A percentile compares a stretch with the other conserved stretches of the same genome.
phyloP scores from a whole-genome alignment of 30 jellyfish, hydroid and myxozoan species.

The Catostylus mosaicus region DNA sequence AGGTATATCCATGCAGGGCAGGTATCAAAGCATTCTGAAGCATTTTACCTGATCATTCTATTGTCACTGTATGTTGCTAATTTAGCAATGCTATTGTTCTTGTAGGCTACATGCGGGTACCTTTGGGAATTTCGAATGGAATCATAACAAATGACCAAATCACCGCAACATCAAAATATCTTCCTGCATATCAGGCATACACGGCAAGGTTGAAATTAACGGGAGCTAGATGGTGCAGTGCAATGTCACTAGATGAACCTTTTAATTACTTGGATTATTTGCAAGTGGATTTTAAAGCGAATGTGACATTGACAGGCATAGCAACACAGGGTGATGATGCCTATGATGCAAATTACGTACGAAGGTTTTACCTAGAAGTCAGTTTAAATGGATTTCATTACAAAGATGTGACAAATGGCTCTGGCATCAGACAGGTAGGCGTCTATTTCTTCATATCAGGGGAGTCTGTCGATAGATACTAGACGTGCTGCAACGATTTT shows the following conservation, averaged over 20 bases:
- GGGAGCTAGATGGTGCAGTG: conserved; percentile 62
- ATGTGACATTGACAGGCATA: conserved; percentile 50
- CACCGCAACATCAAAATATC: conserved; percentile 36
- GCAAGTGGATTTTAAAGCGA: conserved; percentile 55
- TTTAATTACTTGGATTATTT: conserved; percentile 32
- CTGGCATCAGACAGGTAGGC: conserved; percentile 3
- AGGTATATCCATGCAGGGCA: too few relatives aligned
- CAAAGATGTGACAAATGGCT: neutral
- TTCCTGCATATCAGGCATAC: neutral
- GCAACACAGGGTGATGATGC: conserved; percentile 79
- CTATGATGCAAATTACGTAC: conserved; percentile 3
- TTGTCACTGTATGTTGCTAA: too few relatives aligned
- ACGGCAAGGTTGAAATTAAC: conserved; percentile 41
- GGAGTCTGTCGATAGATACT: too few relatives aligned
- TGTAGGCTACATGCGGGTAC: conserved; percentile 29
- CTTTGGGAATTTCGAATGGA: conserved; percentile 66
- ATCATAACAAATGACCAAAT: conserved; percentile 36
- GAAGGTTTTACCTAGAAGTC: conserved; percentile 25
- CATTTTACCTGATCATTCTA: too few relatives aligned
- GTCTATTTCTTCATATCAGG: too few relatives aligned
- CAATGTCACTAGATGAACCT: neutral
- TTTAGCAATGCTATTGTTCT: too few relatives aligned
- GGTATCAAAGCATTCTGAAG: too few relatives aligned
- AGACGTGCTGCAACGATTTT: too few relatives aligned
- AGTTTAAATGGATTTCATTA: conserved; percentile 43